Percentiles rank a stretch among this genome's conserved stretches.
These are phyloP conservation scores for Hypocryptadius cinnamomeus DNA, from an alignment of 2,113 vertebrate genomes.

Conservation along the genomic window DNA sequence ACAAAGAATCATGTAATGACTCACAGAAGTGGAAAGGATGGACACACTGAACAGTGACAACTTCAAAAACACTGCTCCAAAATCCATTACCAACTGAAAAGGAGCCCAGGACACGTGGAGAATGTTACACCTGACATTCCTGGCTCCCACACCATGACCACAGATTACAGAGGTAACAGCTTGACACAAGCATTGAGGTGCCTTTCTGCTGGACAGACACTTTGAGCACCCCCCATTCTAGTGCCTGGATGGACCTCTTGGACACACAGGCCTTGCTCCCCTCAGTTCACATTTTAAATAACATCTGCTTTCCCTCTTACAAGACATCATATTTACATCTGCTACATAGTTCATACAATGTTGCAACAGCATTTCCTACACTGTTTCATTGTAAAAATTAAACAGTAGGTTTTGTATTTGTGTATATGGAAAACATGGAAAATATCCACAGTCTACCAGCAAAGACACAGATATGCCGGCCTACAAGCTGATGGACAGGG, in stretches of 20 bases:
- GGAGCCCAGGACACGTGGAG: rapidly evolving
- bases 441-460: not conserved
- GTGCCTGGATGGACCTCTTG: not conserved
- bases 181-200: not conserved
- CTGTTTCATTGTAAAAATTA: not conserved
- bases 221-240: not conserved
- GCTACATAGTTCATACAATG: not conserved
- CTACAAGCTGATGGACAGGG: not conserved
- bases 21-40: not conserved
- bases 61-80: not conserved
- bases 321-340: not conserved
- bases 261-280: rapidly evolving
- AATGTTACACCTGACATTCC: not conserved
- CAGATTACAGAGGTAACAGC: not conserved
- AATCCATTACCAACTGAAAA: not conserved
- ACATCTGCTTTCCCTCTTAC: not conserved
- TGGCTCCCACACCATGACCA: not conserved
- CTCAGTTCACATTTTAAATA: not conserved
- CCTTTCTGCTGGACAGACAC: not conserved
- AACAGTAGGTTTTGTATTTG: not conserved
- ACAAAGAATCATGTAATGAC: not conserved
- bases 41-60: not conserved
- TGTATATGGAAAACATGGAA: not conserved
- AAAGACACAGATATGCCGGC: not conserved
- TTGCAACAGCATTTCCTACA: not conserved